Conservation (phyloP, 2,113 vertebrate species). For the Thamnaconus septentrionalis region DNA sequence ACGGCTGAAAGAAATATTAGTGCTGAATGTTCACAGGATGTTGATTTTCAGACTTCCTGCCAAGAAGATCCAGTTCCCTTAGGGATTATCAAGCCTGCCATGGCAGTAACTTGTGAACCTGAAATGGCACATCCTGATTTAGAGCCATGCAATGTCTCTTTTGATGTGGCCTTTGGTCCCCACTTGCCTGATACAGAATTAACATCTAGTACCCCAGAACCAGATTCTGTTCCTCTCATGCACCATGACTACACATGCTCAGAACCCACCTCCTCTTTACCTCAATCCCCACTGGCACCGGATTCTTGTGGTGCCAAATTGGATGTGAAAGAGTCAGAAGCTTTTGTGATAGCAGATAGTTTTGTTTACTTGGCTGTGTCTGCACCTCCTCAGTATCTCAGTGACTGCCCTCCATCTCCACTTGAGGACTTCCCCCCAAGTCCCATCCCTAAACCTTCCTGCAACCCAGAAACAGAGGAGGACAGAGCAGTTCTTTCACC, state of each 20-base stretch:
- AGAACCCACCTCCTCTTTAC: conserved; percentile 33
- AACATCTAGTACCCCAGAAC: conserved; percentile 56
- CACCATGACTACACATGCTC: conserved; percentile 21
- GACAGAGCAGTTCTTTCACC: conserved; percentile 70
- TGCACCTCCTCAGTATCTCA: conserved; percentile 57
- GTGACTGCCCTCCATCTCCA: conserved; percentile 71
- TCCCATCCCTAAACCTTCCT: conserved; percentile 64
- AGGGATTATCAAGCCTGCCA: conserved; percentile 21
- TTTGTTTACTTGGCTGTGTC: conserved; percentile 83
- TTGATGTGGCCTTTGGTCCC: conserved; percentile 27
- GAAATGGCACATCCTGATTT: conserved; percentile 30
- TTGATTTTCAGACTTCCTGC: conserved; percentile 43
- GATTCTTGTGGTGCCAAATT: conserved; percentile 45
- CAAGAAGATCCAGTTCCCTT: conserved; percentile 41
- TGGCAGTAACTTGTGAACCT: conserved; percentile 33
- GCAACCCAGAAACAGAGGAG: conserved; percentile 48
- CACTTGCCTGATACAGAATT: conserved; percentile 18
- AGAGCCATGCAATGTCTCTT: conserved; percentile 14
- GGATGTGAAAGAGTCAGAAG: conserved; percentile 59
- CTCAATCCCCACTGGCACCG: conserved; percentile 25
- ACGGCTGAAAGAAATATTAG: conserved; percentile 36
- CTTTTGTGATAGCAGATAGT: conserved; percentile 77
- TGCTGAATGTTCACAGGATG: conserved; percentile 51
- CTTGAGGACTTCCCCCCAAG: conserved; percentile 70
- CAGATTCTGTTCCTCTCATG: conserved; percentile 21